phyloP scores from a whole-genome alignment of 2,113 vertebrate genomes.

The Nematolebias whitei region DNA sequence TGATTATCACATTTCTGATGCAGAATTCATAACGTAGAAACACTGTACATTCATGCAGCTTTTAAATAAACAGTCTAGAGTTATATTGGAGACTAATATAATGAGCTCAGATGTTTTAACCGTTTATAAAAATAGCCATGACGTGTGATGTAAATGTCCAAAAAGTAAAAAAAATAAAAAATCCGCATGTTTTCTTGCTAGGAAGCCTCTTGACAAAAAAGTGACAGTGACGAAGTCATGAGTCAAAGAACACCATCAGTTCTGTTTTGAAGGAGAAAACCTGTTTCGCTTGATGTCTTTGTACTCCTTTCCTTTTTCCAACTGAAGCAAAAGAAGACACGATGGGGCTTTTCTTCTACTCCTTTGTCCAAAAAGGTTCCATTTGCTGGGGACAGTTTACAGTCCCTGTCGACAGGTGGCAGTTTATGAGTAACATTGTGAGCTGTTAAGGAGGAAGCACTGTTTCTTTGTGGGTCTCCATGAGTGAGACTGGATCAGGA shows the following conservation, averaged over 20 bases:
- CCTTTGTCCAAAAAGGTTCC: constrained; percentile 25
- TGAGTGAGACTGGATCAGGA: constrained; percentile 32
- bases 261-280: constrained; percentile 35
- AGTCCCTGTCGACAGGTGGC: constrained; percentile 36
- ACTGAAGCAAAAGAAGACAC: constrained; percentile 31
- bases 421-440: constrained; percentile 22
- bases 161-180: constrained; percentile 9
- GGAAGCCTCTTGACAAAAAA: constrained; percentile 9
- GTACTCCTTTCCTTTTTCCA: constrained; percentile 40
- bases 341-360: constrained; percentile 4
- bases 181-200: background rate
- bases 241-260: constrained; percentile 18
- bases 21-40: constrained; percentile 61
- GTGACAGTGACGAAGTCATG: constrained; percentile 9
- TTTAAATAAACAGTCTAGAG: constrained; percentile 45
- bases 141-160: constrained; percentile 28
- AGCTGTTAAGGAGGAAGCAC: constrained; percentile 35
- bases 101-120: constrained; percentile 14
- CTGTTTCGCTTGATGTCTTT: constrained; percentile 39
- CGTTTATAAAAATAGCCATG: constrained; percentile 20
- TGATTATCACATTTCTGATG: constrained; percentile 64
- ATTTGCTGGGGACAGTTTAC: constrained; percentile 36
- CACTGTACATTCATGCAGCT: constrained; percentile 71
- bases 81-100: constrained; percentile 15
- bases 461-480: constrained; percentile 4